phyloP scores from a whole-genome alignment of 2,113 vertebrate genomes.

The Chaetura pelagica region DNA sequence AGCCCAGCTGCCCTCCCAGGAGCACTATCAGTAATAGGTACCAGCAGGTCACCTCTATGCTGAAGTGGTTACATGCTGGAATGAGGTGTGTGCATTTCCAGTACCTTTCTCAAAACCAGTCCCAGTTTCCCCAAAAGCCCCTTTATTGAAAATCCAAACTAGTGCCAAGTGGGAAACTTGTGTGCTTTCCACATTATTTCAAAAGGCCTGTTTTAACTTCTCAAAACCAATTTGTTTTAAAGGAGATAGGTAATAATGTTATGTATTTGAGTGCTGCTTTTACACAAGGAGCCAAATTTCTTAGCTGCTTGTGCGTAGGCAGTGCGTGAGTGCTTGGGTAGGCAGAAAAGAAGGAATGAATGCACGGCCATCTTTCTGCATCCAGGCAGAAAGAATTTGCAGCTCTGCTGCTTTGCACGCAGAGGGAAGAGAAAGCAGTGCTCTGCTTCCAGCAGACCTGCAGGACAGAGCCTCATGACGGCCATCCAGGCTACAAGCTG shows the following conservation, averaged over 20 bases:
- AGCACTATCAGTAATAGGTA: not conserved
- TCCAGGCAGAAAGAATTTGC: not conserved
- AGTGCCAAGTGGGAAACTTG: not conserved
- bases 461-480: not conserved
- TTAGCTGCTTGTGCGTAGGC: not conserved
- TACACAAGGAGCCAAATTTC: constrained; percentile 2
- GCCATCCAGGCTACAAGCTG: not conserved
- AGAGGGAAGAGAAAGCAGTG: not conserved
- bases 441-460: not conserved
- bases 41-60: not conserved
- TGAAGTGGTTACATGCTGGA: not conserved
- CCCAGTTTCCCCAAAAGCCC: not conserved
- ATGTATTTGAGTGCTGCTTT: not conserved
- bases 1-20: not conserved
- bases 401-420: not conserved
- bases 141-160: constrained; percentile 19
- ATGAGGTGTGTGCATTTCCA: not conserved
- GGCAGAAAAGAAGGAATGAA: not conserved
- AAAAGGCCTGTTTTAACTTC: not conserved
- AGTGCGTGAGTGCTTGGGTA: not conserved
- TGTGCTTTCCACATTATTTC: not conserved
- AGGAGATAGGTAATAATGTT: not conserved
- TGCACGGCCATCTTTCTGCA: not conserved
- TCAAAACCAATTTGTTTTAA: not conserved
- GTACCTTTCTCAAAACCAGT: not conserved